Conservation (phyloP, 2,797 vertebrate species). For the Pachyuromys duprasi region DNA sequence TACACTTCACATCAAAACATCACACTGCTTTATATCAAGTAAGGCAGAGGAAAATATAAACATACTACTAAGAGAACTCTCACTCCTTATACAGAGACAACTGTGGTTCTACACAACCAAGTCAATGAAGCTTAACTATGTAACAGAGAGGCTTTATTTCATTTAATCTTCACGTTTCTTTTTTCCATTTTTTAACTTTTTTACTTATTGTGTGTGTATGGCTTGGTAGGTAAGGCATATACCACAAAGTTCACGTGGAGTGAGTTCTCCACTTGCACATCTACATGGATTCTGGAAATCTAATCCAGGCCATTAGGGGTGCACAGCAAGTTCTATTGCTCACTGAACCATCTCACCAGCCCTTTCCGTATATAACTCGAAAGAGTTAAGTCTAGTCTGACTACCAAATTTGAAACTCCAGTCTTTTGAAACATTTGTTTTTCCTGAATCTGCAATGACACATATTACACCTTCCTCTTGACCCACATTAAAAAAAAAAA, state of each 20-base stretch:
- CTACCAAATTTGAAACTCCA: neutral
- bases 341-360: neutral
- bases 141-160: conserved; percentile 41
- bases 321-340: neutral
- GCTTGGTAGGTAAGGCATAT: neutral
- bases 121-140: neutral
- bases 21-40: neutral
- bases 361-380: neutral
- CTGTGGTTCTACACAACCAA: neutral
- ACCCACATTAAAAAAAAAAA: conserved; percentile 27
- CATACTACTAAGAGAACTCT: neutral
- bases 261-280: neutral
- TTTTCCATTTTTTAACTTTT: neutral
- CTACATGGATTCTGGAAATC: neutral
- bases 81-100: conserved; percentile 45
- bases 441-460: neutral
- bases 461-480: conserved; percentile 30
- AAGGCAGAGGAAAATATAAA: neutral
- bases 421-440: conserved; percentile 37
- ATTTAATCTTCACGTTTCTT: neutral
- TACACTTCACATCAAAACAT: neutral
- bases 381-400: neutral
- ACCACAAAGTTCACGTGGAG: neutral
- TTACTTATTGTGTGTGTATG: neutral
- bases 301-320: neutral